These are phyloP conservation scores for Carduelis carduelis DNA, from an alignment of 2,797 vertebrate genomes.

Conservation along the genomic window DNA sequence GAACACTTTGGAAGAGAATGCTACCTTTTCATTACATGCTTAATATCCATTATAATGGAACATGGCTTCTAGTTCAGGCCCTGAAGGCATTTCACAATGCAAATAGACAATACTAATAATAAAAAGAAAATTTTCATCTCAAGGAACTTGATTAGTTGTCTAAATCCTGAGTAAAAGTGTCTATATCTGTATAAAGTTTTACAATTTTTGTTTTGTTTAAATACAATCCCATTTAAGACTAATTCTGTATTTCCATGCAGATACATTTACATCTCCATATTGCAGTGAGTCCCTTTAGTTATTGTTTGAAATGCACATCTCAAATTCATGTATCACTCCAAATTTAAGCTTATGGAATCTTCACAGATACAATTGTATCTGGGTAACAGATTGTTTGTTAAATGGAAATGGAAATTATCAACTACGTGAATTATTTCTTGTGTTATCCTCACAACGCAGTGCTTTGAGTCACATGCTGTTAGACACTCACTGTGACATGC, in stretches of 20 bases:
- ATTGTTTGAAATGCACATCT: background rate
- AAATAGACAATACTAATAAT: slow-evolving; percentile 23
- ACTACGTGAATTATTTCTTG: background rate
- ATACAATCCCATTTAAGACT: background rate
- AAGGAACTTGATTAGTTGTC: background rate
- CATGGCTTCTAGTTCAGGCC: background rate
- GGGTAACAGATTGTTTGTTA: slow-evolving; percentile 30
- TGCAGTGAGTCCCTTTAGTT: background rate
- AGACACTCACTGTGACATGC: background rate
- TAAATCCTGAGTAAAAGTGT: background rate
- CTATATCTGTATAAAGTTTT: background rate
- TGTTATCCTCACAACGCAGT: background rate
- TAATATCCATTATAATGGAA: slow-evolving; percentile 10
- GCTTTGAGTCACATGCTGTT: background rate
- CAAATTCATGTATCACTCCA: background rate
- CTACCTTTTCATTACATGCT: slow-evolving; percentile 11
- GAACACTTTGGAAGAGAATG: background rate
- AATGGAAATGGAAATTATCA: slow-evolving; percentile 8
- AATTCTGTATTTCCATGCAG: background rate
- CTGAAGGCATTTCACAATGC: background rate
- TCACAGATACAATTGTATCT: background rate
- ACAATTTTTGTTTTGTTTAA: background rate
- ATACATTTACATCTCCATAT: background rate
- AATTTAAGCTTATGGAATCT: background rate
- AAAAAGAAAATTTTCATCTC: slow-evolving; percentile 9